Conservation (phyloP, 2,797 vertebrate species). For the Pangasius sanitwongsei region DNA sequence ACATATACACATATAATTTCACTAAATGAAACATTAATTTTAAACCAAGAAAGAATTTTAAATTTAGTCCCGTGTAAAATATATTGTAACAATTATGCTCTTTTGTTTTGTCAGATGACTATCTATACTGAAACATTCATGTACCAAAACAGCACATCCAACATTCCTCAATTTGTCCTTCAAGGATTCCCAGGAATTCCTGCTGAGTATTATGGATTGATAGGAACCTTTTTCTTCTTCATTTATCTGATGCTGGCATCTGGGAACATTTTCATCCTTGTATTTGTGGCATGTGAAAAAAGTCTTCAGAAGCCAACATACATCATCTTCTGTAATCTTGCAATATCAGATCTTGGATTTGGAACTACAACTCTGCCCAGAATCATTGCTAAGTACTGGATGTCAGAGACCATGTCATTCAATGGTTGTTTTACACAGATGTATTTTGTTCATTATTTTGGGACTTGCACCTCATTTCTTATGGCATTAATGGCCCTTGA, state of each 20-base stretch:
- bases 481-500: constrained; percentile 71
- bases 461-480: constrained; percentile 63
- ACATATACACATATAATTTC: background rate
- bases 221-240: constrained; percentile 60
- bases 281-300: constrained; percentile 61
- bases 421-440: constrained; percentile 67
- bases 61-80: background rate
- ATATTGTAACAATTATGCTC: background rate
- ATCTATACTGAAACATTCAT: constrained; percentile 48
- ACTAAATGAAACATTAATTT: background rate
- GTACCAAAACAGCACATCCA: constrained; percentile 49
- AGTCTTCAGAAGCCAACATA: constrained; percentile 70
- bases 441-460: constrained; percentile 70
- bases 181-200: constrained; percentile 70
- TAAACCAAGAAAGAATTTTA: background rate
- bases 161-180: constrained; percentile 66
- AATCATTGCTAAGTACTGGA: constrained; percentile 69
- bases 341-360: constrained; percentile 68
- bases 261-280: constrained; percentile 68
- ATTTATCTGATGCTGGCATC: constrained; percentile 61
- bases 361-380: constrained; percentile 68
- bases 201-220: constrained; percentile 53
- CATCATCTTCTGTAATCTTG: constrained; percentile 68
- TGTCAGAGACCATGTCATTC: constrained; percentile 63
- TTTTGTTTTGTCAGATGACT: constrained; percentile 20